These are phyloP conservation scores for Phycodurus eques DNA, from an alignment of 2,113 vertebrate genomes.

Conservation along the genomic window DNA sequence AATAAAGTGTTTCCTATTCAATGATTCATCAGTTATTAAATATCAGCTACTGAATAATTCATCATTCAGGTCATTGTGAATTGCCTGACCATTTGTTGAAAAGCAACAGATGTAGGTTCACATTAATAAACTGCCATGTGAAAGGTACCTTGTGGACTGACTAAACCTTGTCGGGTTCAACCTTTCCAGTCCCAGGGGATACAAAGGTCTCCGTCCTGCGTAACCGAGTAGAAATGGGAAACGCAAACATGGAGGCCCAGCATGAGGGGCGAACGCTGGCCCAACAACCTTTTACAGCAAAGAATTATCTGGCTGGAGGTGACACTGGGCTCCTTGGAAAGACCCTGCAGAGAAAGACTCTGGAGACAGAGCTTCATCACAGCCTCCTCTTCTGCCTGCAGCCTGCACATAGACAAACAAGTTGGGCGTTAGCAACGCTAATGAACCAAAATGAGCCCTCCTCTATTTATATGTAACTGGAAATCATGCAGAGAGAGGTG, in stretches of 20 bases:
- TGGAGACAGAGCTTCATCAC: constrained; percentile 72
- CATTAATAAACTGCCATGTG: not conserved
- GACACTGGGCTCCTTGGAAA: constrained; percentile 90
- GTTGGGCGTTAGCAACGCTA: not conserved
- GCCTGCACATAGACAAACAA: constrained; percentile 61
- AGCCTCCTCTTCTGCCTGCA: constrained; percentile 79
- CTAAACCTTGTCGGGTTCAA: constrained; percentile 48
- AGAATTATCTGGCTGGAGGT: constrained; percentile 84
- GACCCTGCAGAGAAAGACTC: constrained; percentile 76
- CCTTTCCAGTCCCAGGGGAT: constrained; percentile 96
- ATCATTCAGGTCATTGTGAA: not conserved
- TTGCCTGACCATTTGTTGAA: not conserved
- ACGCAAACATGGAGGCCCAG: constrained; percentile 84
- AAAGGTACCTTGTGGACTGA: not conserved
- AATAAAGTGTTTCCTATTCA: constrained; percentile 17
- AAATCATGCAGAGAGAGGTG: too few relatives aligned
- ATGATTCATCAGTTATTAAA: not conserved
- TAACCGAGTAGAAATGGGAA: constrained; percentile 90
- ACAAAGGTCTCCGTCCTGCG: constrained; percentile 93
- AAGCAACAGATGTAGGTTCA: not conserved
- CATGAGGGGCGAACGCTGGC: constrained; percentile 72
- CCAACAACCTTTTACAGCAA: constrained; percentile 83
- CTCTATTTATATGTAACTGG: not conserved
- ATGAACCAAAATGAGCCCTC: not conserved
- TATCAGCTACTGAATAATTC: not conserved